Evolutionary conservation across 1,140 invertebrate genomes (phyloP).

Genomic region (Drosophila pruinosa): DNA sequence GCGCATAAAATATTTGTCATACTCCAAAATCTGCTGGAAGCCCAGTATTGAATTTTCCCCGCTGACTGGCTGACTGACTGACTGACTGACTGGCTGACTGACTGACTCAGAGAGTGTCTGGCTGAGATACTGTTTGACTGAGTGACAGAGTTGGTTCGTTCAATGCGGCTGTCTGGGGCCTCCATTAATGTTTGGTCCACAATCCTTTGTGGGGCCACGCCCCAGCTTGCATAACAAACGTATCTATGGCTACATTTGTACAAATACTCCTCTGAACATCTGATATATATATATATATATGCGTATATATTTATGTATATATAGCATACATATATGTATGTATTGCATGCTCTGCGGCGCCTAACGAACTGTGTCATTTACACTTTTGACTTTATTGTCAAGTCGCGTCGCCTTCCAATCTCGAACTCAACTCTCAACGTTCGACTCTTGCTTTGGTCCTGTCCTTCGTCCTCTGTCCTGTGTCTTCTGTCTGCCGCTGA

Average conservation of each 20-base stretch:
- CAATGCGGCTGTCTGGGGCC: slow-evolving; percentile 34
- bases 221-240: slow-evolving; percentile 74
- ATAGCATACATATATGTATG: slow-evolving; percentile 45
- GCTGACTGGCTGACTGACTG: slow-evolving; percentile 4
- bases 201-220: slow-evolving; percentile 72
- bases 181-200: slow-evolving; percentile 67
- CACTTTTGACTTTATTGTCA: slow-evolving; percentile 72
- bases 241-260: slow-evolving; percentile 44
- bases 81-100: slow-evolving; percentile 1
- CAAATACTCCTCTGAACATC: slow-evolving; percentile 14
- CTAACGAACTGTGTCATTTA: slow-evolving; percentile 82
- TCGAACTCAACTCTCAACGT: slow-evolving; percentile 14
- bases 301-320: slow-evolving; percentile 41
- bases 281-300: slow-evolving; percentile 35
- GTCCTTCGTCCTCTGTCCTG: not conserved
- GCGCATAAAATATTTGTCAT: slow-evolving; percentile 80
- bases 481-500: slow-evolving; percentile 33
- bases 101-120: no score
- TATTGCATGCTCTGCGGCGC: slow-evolving; percentile 51
- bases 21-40: slow-evolving; percentile 63
- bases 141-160: slow-evolving; percentile 11
- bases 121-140: slow-evolving; percentile 1
- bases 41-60: slow-evolving; percentile 48
- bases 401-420: slow-evolving; percentile 44
- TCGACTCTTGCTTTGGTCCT: not conserved